Conservation (phyloP, 2,113 vertebrate species). For the Sebastes schlegelii region DNA sequence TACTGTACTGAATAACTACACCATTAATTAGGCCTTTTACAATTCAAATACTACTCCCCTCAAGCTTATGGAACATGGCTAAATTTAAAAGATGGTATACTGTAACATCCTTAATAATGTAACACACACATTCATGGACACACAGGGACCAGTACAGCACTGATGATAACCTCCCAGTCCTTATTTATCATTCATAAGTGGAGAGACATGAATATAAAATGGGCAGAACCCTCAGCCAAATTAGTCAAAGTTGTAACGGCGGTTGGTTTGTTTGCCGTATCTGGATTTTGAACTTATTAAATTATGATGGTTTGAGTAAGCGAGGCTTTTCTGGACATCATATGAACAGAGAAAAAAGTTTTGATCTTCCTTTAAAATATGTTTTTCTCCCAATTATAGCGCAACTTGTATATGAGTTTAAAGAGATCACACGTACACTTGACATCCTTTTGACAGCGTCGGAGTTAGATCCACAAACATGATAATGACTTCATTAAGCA, state of each 20-base stretch:
- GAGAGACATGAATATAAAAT: conserved; percentile 57
- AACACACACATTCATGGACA: conserved; percentile 45
- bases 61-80: conserved; percentile 31
- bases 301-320: conserved; percentile 1
- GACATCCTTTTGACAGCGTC: conserved; percentile 35
- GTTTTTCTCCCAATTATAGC: background rate
- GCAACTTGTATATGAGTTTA: background rate
- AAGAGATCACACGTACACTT: conserved; percentile 14
- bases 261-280: conserved; percentile 28
- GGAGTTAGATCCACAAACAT: conserved; percentile 35
- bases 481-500: conserved; percentile 50
- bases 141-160: conserved; percentile 32
- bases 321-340: background rate
- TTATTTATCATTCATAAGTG: conserved; percentile 61
- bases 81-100: conserved; percentile 49
- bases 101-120: conserved; percentile 66
- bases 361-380: conserved; percentile 20
- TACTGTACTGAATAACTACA: conserved; percentile 11
- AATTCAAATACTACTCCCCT: conserved; percentile 12
- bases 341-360: background rate
- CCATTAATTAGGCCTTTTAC: conserved; percentile 22
- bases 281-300: conserved; percentile 9
- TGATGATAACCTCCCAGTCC: conserved; percentile 60
- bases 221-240: conserved; percentile 26
- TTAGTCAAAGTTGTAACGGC: conserved; percentile 22